phyloP scores from a whole-genome alignment of 2,888 invertebrate genomes.

The Cephus sareptanus region DNA sequence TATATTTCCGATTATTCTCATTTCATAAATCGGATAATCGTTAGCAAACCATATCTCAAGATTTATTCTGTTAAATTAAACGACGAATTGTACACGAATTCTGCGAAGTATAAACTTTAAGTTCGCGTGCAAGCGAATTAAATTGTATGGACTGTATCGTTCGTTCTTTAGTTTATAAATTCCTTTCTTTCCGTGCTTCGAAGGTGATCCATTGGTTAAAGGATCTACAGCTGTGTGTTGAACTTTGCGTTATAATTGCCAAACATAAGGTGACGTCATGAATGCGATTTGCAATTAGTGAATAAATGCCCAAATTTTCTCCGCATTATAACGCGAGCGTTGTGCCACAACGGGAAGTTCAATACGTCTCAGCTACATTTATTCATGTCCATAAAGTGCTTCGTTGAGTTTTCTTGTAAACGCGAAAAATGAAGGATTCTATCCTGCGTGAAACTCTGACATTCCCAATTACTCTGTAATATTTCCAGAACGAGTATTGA shows the following conservation, averaged over 20 bases:
- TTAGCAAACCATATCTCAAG: not conserved
- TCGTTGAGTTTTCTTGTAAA: not conserved
- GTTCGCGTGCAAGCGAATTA: not conserved
- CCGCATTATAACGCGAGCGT: not conserved
- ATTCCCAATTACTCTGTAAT: not conserved
- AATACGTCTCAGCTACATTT: not conserved
- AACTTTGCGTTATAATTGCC: not conserved
- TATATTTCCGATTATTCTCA: not conserved
- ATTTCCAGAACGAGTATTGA: not conserved
- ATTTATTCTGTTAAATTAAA: not conserved
- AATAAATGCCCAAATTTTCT: not conserved
- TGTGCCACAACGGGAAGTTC: not conserved
- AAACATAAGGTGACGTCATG: not conserved
- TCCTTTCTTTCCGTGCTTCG: not conserved
- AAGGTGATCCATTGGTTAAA: not conserved
- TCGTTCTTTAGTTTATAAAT: not conserved
- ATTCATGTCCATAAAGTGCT: not conserved
- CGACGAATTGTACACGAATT: not conserved
- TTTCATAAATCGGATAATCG: not conserved
- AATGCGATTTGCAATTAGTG: too few relatives aligned
- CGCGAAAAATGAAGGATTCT: not conserved
- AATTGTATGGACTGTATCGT: not conserved
- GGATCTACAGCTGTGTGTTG: not conserved
- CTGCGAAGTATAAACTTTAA: not conserved
- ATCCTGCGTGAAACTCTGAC: not conserved